A percentile compares a stretch with the other conserved stretches of the same genome.
phyloP scores from a whole-genome alignment of 2,888 invertebrate species.

The Diaprepes abbreviatus region DNA sequence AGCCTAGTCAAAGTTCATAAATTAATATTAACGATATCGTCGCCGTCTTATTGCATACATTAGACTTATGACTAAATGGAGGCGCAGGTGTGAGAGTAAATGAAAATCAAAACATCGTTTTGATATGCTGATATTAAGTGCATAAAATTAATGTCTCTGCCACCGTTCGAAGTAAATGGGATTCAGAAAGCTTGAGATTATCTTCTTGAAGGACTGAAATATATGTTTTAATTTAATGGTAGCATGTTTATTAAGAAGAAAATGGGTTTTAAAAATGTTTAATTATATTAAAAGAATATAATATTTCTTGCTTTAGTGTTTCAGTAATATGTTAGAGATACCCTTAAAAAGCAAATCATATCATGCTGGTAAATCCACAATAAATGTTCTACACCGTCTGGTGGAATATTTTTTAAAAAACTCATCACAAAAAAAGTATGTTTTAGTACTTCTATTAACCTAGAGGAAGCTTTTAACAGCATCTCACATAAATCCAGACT shows the following conservation, averaged over 20 bases:
- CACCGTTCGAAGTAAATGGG: constrained; percentile 3
- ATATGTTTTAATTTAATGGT: neutral
- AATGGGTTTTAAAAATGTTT: too few species aligned
- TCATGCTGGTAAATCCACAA: too few species aligned
- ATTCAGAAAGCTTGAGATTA: constrained; percentile 14
- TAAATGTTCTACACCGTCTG: too few species aligned
- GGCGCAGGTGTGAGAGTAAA: constrained; percentile 43
- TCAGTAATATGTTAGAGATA: too few species aligned
- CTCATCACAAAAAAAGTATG: too few species aligned
- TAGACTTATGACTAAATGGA: constrained; percentile 35
- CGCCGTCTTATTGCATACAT: constrained; percentile 40
- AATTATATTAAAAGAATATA: too few species aligned
- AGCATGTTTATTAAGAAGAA: too few species aligned
- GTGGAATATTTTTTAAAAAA: too few species aligned
- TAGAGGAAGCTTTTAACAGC: too few species aligned
- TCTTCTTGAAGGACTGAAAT: neutral
- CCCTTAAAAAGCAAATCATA: too few species aligned
- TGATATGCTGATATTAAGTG: constrained; percentile 47
- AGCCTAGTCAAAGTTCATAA: constrained; percentile 37
- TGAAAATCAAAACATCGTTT: constrained; percentile 48
- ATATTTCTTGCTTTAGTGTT: neutral
- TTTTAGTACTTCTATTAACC: too few species aligned
- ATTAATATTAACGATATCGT: constrained; percentile 47
- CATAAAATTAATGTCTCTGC: constrained; percentile 42
- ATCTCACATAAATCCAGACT: too few species aligned